Percentiles rank a stretch among this genome's conserved stretches.
Conservation (phyloP, 1,140 invertebrate species). For the Drosophila nikananu region DNA sequence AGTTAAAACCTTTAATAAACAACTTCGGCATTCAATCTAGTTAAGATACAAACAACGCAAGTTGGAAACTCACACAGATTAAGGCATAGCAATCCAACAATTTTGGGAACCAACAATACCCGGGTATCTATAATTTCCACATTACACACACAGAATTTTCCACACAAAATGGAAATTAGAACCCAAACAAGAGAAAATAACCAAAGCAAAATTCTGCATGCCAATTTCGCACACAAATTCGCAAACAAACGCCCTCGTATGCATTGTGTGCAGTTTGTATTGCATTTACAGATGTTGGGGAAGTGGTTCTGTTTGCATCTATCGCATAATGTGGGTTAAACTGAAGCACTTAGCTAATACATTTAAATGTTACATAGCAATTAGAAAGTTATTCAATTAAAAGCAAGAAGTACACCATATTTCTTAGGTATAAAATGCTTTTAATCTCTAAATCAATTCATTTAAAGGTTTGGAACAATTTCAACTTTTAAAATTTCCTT, state of each 20-base stretch:
- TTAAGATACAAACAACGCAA: no score
- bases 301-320: conserved; percentile 9
- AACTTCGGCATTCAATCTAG: neutral
- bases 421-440: neutral
- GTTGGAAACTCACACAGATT: conserved; percentile 1
- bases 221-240: conserved; percentile 13
- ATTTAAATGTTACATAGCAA: neutral
- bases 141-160: conserved; percentile 11
- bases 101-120: conserved; percentile 17
- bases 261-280: conserved; percentile 14
- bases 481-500: neutral
- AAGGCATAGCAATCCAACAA: conserved; percentile 5
- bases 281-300: conserved; percentile 24
- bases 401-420: neutral
- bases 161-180: conserved; percentile 19
- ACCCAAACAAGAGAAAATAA: neutral
- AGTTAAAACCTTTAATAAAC: neutral
- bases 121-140: conserved; percentile 20
- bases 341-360: neutral
- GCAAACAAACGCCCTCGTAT: conserved; percentile 14
- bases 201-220: neutral
- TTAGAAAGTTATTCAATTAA: neutral
- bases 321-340: conserved; percentile 24
- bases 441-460: rapidly evolving
- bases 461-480: neutral